A percentile compares a stretch with the other conserved stretches of the same genome.
Conservation (phyloP, 2,888 invertebrate genomes). For the Eupithecia pulchellata region DNA sequence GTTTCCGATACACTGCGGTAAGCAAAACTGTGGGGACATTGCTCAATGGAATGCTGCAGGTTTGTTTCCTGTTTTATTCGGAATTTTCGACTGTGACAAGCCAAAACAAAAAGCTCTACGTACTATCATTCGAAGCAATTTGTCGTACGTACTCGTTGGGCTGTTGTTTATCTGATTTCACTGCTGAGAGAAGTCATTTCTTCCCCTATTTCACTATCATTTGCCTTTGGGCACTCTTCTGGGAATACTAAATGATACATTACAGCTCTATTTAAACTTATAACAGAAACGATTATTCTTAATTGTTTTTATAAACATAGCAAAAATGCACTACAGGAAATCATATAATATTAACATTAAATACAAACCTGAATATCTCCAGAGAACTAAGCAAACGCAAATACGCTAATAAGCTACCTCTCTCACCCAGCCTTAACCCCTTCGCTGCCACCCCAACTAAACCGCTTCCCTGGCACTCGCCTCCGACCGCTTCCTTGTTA, state of each 20-base stretch:
- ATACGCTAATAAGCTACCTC: not conserved
- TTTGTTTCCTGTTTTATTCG: not conserved
- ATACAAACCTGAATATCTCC: not conserved
- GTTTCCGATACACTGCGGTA: constrained; percentile 15
- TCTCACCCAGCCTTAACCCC: not conserved
- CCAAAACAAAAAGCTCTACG: not conserved
- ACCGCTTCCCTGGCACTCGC: not conserved
- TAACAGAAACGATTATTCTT: not conserved
- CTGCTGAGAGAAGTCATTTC: too few relatives aligned
- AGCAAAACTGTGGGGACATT: not conserved
- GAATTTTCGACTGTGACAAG: too few relatives aligned
- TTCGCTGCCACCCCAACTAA: not conserved
- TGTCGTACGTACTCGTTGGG: too few relatives aligned
- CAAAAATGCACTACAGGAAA: not conserved
- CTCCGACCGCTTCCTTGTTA: not conserved
- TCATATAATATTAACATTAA: not conserved
- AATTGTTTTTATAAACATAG: not conserved
- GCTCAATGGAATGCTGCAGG: not conserved
- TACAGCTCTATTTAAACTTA: not conserved
- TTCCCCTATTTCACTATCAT: too few relatives aligned
- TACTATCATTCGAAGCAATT: too few relatives aligned
- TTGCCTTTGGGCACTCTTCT: too few relatives aligned
- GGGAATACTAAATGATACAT: too few relatives aligned
- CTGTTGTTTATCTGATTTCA: too few relatives aligned
- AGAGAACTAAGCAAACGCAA: not conserved